Base-by-base conservation (phyloP, 35 echinoderm and acorn worm species). In the Lytechinus pictus region DNA sequence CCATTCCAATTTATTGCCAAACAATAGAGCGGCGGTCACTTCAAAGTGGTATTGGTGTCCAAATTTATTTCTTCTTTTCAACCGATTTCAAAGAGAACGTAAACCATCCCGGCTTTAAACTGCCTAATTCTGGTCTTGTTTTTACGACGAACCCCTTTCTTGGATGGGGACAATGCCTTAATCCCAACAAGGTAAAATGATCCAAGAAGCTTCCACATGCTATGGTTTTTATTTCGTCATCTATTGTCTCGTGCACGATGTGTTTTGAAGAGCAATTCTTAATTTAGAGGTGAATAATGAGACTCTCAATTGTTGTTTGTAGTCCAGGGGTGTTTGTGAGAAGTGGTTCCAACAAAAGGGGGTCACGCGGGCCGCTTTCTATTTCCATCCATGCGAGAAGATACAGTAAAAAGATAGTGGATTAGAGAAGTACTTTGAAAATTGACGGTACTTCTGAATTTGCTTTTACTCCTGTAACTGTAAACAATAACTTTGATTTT, bases 81-180 rank as follows among this genome's bases (percentile, higher is more conserved):
- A 51, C 27, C 14, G 16, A 90, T 13, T 52, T 52, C 10, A 90
- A 90, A 90, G 52, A 33, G 52, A 90, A 21, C 6, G 66, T 12
- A 90, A 90, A 90, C 28, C 9, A 52, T 90, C 29, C 88, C 29
- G 88, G 28, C 92, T 93, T 93, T 93, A 93, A 93, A 54, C 92
- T 93, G n/a, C 66, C 54, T 93, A 93, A 93, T 93, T 55, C 92
- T 93, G 10, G 92, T 93, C 92, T 93, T 93, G 92, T 93, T 93
- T 93, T 93, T 93, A 93, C 92, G 92, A 93, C 54, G 28, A 54
- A 54, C 29, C 55, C 53, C 0, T 57, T 93, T 93, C 55, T 90
- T 54, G 88, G 4, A 13, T 29, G 29, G 88, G 52, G 88, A 90
- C 88, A 90, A 90, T 90, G 52, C 88, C 52, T 54, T 90, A 90